Base-by-base conservation (phyloP, 1,140 invertebrate species). In the Condylostylus longicornis region DNA sequence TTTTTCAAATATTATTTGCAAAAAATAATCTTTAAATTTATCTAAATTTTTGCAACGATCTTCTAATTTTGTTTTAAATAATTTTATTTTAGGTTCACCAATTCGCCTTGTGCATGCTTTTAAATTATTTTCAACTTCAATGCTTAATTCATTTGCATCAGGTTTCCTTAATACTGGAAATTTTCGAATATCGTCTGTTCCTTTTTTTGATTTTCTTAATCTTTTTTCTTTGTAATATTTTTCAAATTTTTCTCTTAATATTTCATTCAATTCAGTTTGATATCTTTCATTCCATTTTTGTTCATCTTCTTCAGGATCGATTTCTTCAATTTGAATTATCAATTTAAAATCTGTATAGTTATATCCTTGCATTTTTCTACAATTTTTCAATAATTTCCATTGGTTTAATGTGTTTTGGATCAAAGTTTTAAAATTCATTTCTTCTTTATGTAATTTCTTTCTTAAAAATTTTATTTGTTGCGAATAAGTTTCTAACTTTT, bases 31-130 rank as follows among this genome's bases (percentile, higher is more conserved):
- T 30, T 42, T 44, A 1, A 35, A 23, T 42, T 44, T 63, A 43
- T 42, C 38, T 35, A 23, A 22, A 36, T 32, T 42, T 49, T 40
- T 41, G 46, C 41, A 34, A 39, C 20, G 18, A 49, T 43, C 32
- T 42, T 43, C 17, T 35, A 53, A 50, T 29, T 59, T 35, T 4
- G 38, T 46, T 14, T 68, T 46, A 18, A 58, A 41, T n/a, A 73
- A 41, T 15, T 53, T 38, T 6, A 72, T 49, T 15, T 54, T 45
- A 8, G 68, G 68, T 38, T 71, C 69, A 20, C 62, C 66, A 0
- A 67, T 64, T 18, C 61, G 54, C 41, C 57, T 49, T 20, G 68
- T 62, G 28, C 63, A 50, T 21, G 64, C 53, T 5, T 50, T 42
- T 29, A 65, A 59, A 20, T 60, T 51, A 14, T 47, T 42, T 9